A percentile compares a stretch with the other conserved stretches of the same genome.
These are phyloP conservation scores for Aspidiotus destructor DNA, from an alignment of 2,888 invertebrate species.

Conservation along the genomic window DNA sequence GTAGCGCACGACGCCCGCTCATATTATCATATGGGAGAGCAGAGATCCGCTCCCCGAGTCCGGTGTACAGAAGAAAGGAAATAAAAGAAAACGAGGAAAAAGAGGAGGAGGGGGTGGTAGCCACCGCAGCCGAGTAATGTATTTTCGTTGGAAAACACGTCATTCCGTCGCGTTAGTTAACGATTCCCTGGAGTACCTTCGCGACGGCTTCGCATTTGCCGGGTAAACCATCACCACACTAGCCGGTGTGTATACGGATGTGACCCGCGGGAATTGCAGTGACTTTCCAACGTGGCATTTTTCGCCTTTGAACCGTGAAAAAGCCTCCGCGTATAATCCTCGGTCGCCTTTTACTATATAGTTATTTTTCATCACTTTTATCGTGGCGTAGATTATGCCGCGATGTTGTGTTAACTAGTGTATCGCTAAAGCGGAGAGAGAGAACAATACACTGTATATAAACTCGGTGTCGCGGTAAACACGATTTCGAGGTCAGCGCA, in stretches of 20 bases:
- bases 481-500: no score
- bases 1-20: background rate
- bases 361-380: background rate
- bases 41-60: background rate
- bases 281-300: constrained; percentile 29
- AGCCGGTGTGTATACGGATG: constrained; percentile 16
- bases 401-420: background rate
- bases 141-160: constrained; percentile 26
- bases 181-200: constrained; percentile 21
- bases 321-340: constrained; percentile 5
- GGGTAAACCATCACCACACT: constrained; percentile 7
- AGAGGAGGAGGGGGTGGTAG: background rate
- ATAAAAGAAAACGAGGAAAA: background rate
- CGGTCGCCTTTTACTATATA: background rate
- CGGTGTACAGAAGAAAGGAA: background rate
- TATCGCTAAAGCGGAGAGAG: background rate
- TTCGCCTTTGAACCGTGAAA: constrained; percentile 27
- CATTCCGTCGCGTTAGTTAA: constrained; percentile 30
- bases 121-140: constrained; percentile 8
- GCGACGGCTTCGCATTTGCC: background rate
- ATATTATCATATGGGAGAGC: background rate
- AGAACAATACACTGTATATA: no score
- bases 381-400: background rate
- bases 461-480: no score
- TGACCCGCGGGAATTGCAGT: constrained; percentile 22